phyloP scores from a whole-genome alignment of 2,888 invertebrate genomes.

The Lasioglossum pauxillum region DNA sequence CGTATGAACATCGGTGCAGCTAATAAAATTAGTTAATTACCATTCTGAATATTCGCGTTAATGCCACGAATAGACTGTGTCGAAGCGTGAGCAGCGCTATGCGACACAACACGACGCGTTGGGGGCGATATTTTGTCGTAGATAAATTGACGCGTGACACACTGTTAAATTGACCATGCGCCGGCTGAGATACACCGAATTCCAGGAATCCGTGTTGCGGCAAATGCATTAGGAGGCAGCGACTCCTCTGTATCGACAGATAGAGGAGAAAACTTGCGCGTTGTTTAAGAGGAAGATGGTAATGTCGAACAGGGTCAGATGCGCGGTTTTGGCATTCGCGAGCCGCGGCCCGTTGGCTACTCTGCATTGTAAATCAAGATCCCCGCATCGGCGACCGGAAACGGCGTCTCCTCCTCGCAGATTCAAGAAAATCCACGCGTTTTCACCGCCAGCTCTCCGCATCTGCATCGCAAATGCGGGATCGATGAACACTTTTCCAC shows the following conservation, averaged over 20 bases:
- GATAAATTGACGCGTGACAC: slow-evolving; percentile 63
- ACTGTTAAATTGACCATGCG: slow-evolving; percentile 59
- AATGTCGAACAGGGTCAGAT: slow-evolving; percentile 40
- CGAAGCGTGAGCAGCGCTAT: slow-evolving; percentile 5
- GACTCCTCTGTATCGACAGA: slow-evolving; percentile 35
- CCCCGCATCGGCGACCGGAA: slow-evolving; percentile 18
- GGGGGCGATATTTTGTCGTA: slow-evolving; percentile 46
- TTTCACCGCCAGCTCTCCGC: not conserved
- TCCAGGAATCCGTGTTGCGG: slow-evolving; percentile 51
- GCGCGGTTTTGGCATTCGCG: slow-evolving; percentile 40
- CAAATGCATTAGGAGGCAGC: slow-evolving; percentile 22
- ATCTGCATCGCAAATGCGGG: slow-evolving; percentile 35
- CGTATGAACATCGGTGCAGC: not conserved
- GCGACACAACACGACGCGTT: not conserved
- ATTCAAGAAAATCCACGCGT: slow-evolving; percentile 39
- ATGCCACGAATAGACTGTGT: slow-evolving; percentile 34
- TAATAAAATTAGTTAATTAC: slow-evolving; percentile 33
- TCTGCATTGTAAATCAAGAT: slow-evolving; percentile 66
- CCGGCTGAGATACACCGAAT: slow-evolving; percentile 42
- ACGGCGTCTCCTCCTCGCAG: not conserved
- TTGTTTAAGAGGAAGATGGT: slow-evolving; percentile 65
- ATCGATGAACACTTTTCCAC: not conserved
- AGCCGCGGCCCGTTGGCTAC: slow-evolving; percentile 24
- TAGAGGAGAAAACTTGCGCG: slow-evolving; percentile 36
- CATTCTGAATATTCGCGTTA: slow-evolving; percentile 38